Percentiles rank a stretch among this genome's conserved stretches.
Conservation (phyloP, 2,888 invertebrate species). For the Thereva nobilitata region DNA sequence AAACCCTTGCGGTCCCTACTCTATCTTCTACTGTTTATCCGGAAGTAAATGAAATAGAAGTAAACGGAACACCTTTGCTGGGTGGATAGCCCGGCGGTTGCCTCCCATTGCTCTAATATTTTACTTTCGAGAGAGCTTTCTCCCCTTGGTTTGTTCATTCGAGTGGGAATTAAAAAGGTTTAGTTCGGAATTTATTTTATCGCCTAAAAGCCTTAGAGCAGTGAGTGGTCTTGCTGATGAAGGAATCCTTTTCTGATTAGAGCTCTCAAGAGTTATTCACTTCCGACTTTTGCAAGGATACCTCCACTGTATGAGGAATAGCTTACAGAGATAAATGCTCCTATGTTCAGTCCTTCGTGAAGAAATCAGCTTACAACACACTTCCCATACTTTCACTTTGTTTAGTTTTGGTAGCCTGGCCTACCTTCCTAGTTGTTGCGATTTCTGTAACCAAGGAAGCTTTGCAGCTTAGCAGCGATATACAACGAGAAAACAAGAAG, state of each 20-base stretch:
- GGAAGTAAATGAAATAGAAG: conserved; percentile 32
- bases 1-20: conserved; percentile 17
- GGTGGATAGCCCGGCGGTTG: conserved; percentile 2
- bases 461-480: too few relatives aligned
- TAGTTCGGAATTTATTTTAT: conserved; percentile 32
- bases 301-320: conserved; percentile 7
- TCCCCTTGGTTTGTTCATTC: conserved; percentile 18
- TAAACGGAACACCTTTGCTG: conserved; percentile 32
- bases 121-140: conserved; percentile 17
- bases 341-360: neutral
- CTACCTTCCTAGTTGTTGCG: too few relatives aligned
- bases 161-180: conserved; percentile 25
- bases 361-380: conserved; percentile 16
- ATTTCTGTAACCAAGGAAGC: too few relatives aligned
- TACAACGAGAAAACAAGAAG: too few relatives aligned
- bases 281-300: conserved; percentile 29
- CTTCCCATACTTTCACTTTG: conserved; percentile 1
- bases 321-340: conserved; percentile 11
- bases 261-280: conserved; percentile 33
- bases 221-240: conserved; percentile 2
- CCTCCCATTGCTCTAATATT: conserved; percentile 17
- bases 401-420: too few relatives aligned
- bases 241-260: conserved; percentile 31
- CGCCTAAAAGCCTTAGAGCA: conserved; percentile 25
- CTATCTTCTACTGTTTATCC: conserved; percentile 22